Percentiles rank a stretch among this genome's conserved stretches.
These are phyloP conservation scores for Melieria crassipennis DNA, from an alignment of 2,888 invertebrate genomes.

Conservation along the genomic window DNA sequence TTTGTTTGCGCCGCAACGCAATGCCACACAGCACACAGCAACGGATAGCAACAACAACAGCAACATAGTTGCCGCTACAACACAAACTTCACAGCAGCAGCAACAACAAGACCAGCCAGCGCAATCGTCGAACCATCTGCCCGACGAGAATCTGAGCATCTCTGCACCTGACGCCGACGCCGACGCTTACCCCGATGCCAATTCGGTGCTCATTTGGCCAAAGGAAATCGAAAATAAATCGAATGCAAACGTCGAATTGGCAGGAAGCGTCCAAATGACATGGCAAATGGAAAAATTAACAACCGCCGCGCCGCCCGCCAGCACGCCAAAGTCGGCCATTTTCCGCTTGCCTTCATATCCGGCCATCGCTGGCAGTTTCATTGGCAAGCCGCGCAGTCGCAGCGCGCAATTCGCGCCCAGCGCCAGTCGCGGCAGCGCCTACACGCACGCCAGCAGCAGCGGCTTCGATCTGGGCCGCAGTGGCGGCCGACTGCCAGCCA, in stretches of 20 bases:
- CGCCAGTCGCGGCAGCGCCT: slow-evolving; percentile 41
- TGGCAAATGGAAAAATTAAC: slow-evolving; percentile 42
- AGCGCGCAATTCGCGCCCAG: slow-evolving; percentile 59
- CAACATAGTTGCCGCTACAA: slow-evolving; percentile 31
- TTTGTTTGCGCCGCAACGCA: slow-evolving; percentile 52
- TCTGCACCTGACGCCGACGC: slow-evolving; percentile 39
- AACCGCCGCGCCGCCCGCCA: slow-evolving; percentile 15
- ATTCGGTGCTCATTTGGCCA: slow-evolving; percentile 47
- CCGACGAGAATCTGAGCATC: slow-evolving; percentile 53
- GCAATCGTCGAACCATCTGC: slow-evolving; percentile 52
- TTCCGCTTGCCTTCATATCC: slow-evolving; percentile 55
- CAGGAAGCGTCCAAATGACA: slow-evolving; percentile 45
- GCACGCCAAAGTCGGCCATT: slow-evolving; percentile 52
- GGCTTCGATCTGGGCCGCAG: too few relatives aligned
- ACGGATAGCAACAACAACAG: slow-evolving; percentile 34
- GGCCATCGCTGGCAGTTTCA: slow-evolving; percentile 52
- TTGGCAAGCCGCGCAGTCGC: slow-evolving; percentile 56
- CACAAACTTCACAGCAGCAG: slow-evolving; percentile 20
- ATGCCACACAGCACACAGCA: slow-evolving; percentile 18
- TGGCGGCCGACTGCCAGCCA: too few relatives aligned
- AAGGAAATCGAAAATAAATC: slow-evolving; percentile 50
- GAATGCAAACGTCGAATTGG: slow-evolving; percentile 37
- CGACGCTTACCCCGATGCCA: slow-evolving; percentile 34
- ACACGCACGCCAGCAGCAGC: too few relatives aligned
- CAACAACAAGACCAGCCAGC: slow-evolving; percentile 13